Base-by-base conservation (phyloP, 2,113 vertebrate species). In the Cavia aperea region DNA sequence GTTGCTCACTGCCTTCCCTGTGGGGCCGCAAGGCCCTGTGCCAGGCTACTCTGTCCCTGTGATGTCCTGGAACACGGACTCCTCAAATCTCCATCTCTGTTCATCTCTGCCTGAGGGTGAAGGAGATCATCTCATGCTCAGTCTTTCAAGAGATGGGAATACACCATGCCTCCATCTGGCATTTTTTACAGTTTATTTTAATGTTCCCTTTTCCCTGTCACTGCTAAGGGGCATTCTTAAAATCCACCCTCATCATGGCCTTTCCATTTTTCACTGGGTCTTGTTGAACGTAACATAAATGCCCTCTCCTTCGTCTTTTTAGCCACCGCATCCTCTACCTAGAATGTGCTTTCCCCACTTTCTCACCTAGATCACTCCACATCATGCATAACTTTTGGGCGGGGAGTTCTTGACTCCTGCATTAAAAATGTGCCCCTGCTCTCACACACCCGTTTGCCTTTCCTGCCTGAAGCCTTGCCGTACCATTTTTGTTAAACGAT, bases 391-490 rank as follows among this genome's bases (percentile, higher is more conserved):
- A 4, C 33, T 75, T 77, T 51, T 62, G 77, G 46, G 29, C 0
- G 56, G 46, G 39, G 8, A 7, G 10, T 62, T 8, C 62, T 39
- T 43, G 46, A 36, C n/a, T 19, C 26, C 11, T 63, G 11, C 16
- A 29, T 70, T 39, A 36, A 85, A 29, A 23, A 31, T 13, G 39
- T 29, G n/a, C 7, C 1, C 3, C 16, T n/a, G 16, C 18, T 58
- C 43, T 29, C 12, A 2, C 5, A 1, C 2, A 21, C 12, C 11
- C 8, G 0, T 16, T 33, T 58, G 29, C 12, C n/a, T 93, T 65
- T 18, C 31, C 19, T 56, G 0, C 31, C 46, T 60, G 33, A 43
- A 0, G 7, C 31, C 21, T 54, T 72, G 19, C 68, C 3, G 0
- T 39, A 4, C 73, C 31, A 78, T 49, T 77, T 77, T 49, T 77